These are phyloP conservation scores for Magallana angulata DNA, from an alignment of 1,140 invertebrate species.

Conservation along the genomic window DNA sequence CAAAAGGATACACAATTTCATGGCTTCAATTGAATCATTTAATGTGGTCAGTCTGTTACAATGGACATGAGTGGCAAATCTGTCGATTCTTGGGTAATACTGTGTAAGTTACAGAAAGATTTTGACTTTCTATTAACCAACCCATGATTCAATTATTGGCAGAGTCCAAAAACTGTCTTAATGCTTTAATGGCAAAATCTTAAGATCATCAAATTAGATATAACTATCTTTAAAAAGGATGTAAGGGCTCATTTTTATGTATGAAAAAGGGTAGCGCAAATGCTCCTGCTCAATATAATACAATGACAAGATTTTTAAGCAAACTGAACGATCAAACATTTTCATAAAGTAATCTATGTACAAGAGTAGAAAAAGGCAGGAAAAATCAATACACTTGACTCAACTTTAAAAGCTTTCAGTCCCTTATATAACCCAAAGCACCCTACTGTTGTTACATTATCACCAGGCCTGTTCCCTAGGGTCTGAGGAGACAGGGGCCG, in stretches of 20 bases:
- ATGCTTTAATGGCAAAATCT: no score
- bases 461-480: not conserved
- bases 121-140: no score
- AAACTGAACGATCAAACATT: conserved; percentile 3
- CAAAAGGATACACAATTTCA: conserved; percentile 27
- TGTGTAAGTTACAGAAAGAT: no score
- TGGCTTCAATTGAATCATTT: conserved; percentile 15
- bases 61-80: not conserved
- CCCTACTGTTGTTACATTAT: conserved; percentile 4
- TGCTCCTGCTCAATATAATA: not conserved
- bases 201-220: no score
- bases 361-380: not conserved
- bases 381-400: conserved; percentile 16
- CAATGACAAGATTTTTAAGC: not conserved
- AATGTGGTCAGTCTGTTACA: not conserved
- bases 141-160: no score
- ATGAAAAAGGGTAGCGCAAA: no score
- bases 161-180: no score
- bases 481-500: not conserved
- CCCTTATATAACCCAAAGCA: conserved; percentile 19
- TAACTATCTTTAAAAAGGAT: no score
- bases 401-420: conserved; percentile 26
- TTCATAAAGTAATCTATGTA: not conserved
- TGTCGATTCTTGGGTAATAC: not conserved
- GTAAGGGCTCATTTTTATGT: no score